Evolutionary conservation across 2,797 vertebrate species (phyloP).

Genomic region (Heliangelus exortis): DNA sequence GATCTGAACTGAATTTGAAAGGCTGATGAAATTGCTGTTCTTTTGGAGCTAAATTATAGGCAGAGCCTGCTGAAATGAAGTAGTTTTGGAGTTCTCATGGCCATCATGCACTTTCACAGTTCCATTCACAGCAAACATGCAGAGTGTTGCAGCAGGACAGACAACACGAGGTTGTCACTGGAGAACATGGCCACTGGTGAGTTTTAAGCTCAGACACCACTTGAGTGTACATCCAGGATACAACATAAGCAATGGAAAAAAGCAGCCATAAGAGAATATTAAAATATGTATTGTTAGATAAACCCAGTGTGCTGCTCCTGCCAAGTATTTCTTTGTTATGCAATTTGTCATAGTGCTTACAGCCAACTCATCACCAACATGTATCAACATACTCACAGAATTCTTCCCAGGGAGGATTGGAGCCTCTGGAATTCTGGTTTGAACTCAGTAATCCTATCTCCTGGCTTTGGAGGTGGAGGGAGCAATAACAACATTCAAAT

Average conservation of each 20-base stretch:
- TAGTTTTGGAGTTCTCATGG: background rate
- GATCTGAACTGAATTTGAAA: background rate
- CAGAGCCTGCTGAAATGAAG: background rate
- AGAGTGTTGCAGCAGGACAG: background rate
- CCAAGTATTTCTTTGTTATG: slow-evolving; percentile 40
- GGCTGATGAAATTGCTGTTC: rapidly evolving
- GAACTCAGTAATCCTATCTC: background rate
- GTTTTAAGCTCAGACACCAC: background rate
- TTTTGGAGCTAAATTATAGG: background rate
- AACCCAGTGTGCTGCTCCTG: background rate
- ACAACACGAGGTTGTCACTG: rapidly evolving
- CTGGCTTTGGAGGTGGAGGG: background rate
- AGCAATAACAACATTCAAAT: background rate
- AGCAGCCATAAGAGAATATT: background rate
- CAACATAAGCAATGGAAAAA: background rate
- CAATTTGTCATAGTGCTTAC: slow-evolving; percentile 26
- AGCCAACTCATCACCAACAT: background rate
- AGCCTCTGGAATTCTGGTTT: slow-evolving; percentile 10
- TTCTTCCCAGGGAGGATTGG: slow-evolving; percentile 9
- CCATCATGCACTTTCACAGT: background rate
- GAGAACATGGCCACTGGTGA: background rate
- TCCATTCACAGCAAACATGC: background rate
- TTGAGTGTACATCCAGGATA: background rate
- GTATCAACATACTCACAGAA: background rate
- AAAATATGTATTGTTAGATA: slow-evolving; percentile 26